Evolutionary conservation across 2,797 vertebrate species (phyloP).

Genomic region (Okamejei kenojei): DNA sequence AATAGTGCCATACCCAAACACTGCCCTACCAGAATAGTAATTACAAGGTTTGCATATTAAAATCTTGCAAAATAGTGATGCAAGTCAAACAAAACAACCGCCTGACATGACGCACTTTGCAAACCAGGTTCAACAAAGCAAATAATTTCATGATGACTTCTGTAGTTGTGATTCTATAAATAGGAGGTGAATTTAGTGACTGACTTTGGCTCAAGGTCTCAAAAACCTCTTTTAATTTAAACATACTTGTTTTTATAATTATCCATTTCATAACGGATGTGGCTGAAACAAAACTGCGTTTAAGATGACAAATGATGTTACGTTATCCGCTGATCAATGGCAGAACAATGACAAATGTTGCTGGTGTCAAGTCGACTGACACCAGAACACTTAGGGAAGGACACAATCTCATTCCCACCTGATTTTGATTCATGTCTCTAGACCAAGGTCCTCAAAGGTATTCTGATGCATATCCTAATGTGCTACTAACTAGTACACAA

Average conservation of each 20-base stretch:
- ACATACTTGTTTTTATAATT: background rate
- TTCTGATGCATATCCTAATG: slow-evolving; percentile 43
- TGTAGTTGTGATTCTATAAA: background rate
- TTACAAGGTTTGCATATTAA: background rate
- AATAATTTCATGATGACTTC: background rate
- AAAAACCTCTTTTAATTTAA: background rate
- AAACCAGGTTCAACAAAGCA: background rate
- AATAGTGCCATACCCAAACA: background rate
- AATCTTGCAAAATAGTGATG: background rate
- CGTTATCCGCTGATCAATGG: slow-evolving; percentile 1
- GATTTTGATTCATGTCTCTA: slow-evolving; percentile 30
- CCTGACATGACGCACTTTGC: background rate
- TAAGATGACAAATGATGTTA: background rate
- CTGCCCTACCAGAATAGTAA: too few species aligned
- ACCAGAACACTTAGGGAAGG: background rate
- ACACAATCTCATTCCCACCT: background rate
- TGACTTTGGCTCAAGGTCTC: background rate
- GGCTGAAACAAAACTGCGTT: slow-evolving; percentile 13
- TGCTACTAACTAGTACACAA: slow-evolving; percentile 48
- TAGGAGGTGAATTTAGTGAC: background rate
- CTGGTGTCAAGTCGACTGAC: background rate
- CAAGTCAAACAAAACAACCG: background rate
- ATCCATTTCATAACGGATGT: background rate
- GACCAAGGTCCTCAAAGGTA: slow-evolving; percentile 41
- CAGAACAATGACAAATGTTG: background rate